Percentiles rank a stretch among this genome's conserved stretches.
These are phyloP conservation scores for Lepus oiostolus DNA, from an alignment of 2,797 vertebrate species.

Conservation along the genomic window DNA sequence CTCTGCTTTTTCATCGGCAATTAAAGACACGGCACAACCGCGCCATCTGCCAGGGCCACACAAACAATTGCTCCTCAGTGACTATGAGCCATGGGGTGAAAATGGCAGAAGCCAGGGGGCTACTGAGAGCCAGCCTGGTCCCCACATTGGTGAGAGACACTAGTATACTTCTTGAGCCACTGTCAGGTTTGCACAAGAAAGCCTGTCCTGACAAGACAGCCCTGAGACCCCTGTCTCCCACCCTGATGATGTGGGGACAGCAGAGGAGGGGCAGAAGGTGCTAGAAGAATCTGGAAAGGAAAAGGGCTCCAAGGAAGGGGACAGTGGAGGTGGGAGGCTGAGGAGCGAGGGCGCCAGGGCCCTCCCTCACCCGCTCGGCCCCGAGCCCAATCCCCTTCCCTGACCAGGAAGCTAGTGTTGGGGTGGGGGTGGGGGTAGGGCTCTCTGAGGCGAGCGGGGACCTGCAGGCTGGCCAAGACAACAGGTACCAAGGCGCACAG, in stretches of 20 bases:
- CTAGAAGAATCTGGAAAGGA: not conserved
- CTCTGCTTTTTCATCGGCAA: not conserved
- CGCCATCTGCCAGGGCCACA: not conserved
- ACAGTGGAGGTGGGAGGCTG: no score
- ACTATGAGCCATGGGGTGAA: accelerated
- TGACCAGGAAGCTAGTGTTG: not conserved
- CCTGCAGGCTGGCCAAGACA: not conserved
- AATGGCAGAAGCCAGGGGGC: accelerated
- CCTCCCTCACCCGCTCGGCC: not conserved
- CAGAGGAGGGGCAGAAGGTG: not conserved
- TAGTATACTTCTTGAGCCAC: not conserved
- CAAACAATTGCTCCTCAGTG: no score
- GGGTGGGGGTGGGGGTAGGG: no score
- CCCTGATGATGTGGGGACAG: not conserved
- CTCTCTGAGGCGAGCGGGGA: not conserved
- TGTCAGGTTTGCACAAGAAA: not conserved
- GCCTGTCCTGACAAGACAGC: not conserved
- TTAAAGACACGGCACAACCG: not conserved
- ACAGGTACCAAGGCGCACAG: not conserved
- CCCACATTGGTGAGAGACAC: not conserved
- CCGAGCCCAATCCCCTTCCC: not conserved
- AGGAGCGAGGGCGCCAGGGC: not conserved
- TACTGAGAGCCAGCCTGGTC: not conserved
- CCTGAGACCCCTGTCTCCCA: accelerated
- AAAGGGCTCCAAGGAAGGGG: not conserved